Percentiles rank a stretch among this genome's conserved stretches.
These are phyloP conservation scores for Drosophila birchii DNA, from an alignment of 2,888 invertebrate species.

Conservation along the genomic window DNA sequence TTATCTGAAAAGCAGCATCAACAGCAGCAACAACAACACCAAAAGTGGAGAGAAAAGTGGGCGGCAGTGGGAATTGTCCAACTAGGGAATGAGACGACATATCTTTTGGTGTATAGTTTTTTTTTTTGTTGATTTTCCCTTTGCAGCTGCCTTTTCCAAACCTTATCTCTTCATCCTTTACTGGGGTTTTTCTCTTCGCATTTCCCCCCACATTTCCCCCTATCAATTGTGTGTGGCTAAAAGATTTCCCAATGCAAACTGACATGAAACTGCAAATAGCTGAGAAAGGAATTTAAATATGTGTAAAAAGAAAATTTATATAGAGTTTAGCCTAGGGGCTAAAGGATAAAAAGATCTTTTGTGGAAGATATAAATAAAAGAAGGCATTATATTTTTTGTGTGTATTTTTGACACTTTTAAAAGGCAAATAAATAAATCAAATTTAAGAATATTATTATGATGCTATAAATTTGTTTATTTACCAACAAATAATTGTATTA, in stretches of 20 bases:
- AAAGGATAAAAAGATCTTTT: conserved; percentile 3
- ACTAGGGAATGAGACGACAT: conserved; percentile 47
- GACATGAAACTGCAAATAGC: conserved; percentile 41
- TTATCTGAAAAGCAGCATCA: conserved; percentile 71
- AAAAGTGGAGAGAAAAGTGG: conserved; percentile 24
- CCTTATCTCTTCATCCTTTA: conserved; percentile 38
- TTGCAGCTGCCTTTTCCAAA: conserved; percentile 2
- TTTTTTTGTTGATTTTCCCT: conserved; percentile 26
- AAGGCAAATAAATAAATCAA: not conserved
- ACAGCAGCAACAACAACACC: conserved; percentile 25
- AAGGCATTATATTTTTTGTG: not conserved
- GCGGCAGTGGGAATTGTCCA: conserved; percentile 19
- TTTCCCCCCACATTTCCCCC: not conserved
- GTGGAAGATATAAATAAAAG: not conserved
- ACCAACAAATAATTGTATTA: not conserved
- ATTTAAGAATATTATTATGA: no score
- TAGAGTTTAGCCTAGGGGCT: not conserved
- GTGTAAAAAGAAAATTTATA: not conserved
- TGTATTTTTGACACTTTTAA: not conserved
- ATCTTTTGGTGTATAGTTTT: conserved; percentile 22
- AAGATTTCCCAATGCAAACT: conserved; percentile 52
- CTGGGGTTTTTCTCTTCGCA: conserved; percentile 6
- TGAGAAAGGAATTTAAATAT: conserved; percentile 32
- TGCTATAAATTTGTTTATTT: no score
- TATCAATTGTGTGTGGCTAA: conserved; percentile 20